Base-by-base conservation (phyloP, 2,113 vertebrate genomes). In the Damaliscus lunatus region DNA sequence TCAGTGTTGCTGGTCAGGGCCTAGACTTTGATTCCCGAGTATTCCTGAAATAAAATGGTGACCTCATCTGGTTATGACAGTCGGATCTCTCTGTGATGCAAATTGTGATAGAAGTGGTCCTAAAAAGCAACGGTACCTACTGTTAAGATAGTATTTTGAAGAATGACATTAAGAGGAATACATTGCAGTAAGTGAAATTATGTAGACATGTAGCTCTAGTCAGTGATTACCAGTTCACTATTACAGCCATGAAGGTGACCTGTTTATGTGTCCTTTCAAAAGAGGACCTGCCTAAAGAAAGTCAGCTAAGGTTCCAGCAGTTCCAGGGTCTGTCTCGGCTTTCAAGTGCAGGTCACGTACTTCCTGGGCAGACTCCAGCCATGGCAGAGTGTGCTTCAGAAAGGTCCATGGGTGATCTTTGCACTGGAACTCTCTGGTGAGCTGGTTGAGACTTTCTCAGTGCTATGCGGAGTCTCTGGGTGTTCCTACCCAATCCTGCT, bases 401-500 rank as follows among this genome's bases (percentile, higher is more conserved):
- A 71, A 21, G n/a, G 36, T 33, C 6, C 12, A 4, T 27, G 25
- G 55, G 13, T 59, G 55, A 1, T 25, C 57, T 89, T 74, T 55
- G 9, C 5, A 6, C 4, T 82, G 27, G 43, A 40, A 40, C 9
- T 60, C 21, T 11, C 1, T 31, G 21, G 9, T 6, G 27, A 7
- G 1, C 11, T 29, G 11, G 14, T 33, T 48, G 33, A 71, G 62
- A 23, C 52, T 25, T 85, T 40, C 21, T 7, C 27, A 40, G 27
- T 62, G 43, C 7, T 60, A 3, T 7, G 16, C 3, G 7, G 7
- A 14, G 3, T 33, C 43, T 31, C 6, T 14, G 13, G 11, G 1
- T 29, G 36, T 27, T 92, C 52, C 53, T 86, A 48, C 23, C 29
- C n/a, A 43, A 12, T 25, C 27, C 3, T 77, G 25, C 33, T 82